These are phyloP conservation scores for Nothoprocta perdicaria DNA, from an alignment of 2,113 vertebrate species.

Conservation along the genomic window DNA sequence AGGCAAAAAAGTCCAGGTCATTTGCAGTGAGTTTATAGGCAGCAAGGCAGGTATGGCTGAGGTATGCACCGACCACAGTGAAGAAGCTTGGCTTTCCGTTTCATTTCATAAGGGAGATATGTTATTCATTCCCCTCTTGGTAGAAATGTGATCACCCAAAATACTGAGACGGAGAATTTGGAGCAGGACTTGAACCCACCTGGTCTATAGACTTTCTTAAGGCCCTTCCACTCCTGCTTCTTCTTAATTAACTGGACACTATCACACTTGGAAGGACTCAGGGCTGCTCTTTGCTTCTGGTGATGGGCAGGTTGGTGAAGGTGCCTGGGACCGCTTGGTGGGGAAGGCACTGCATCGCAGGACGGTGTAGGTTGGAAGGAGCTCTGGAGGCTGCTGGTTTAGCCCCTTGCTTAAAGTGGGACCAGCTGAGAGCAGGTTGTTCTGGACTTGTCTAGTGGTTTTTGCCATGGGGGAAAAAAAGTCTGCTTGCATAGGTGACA, in stretches of 20 bases:
- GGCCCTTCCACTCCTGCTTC: background rate
- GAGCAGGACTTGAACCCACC: background rate
- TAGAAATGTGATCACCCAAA: background rate
- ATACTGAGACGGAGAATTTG: background rate
- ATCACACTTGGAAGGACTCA: background rate
- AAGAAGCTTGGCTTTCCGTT: background rate
- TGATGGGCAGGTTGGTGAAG: background rate
- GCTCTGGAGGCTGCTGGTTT: background rate
- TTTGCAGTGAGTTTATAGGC: too few relatives aligned
- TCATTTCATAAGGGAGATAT: background rate
- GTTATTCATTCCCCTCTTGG: background rate
- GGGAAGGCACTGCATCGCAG: background rate
- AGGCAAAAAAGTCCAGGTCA: background rate
- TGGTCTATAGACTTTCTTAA: background rate
- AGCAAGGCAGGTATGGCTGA: background rate
- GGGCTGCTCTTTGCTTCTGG: fast-evolving
- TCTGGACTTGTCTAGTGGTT: background rate
- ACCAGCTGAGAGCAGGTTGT: background rate
- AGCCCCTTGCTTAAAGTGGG: background rate
- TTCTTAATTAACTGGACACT: background rate
- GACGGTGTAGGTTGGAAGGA: background rate
- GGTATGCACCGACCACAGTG: background rate
- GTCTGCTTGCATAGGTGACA: background rate
- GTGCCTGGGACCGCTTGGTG: background rate
- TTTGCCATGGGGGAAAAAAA: background rate